Evolutionary conservation across 2,113 vertebrate genomes (phyloP).

Genomic region (Barbus barbus): DNA sequence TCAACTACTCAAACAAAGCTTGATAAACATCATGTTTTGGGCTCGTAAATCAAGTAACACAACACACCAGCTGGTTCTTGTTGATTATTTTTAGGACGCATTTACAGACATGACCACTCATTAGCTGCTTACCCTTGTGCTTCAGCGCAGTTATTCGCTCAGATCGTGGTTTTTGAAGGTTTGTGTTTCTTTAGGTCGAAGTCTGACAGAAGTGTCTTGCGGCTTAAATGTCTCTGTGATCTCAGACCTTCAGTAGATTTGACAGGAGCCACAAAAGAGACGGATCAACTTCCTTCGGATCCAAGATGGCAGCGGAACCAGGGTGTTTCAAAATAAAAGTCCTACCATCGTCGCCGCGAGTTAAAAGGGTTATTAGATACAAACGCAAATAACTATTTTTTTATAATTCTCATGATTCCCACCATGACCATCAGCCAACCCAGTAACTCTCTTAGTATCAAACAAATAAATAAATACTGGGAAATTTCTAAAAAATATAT

Average conservation of each 20-base stretch:
- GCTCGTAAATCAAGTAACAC: background rate
- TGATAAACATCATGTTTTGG: background rate
- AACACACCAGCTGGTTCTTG: background rate
- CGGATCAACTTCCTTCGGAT: background rate
- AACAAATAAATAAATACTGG: no score
- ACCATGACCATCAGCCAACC: no score
- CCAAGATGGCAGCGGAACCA: constrained; percentile 16
- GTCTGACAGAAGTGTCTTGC: background rate
- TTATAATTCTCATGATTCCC: background rate
- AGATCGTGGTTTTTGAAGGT: background rate
- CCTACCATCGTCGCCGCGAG: background rate
- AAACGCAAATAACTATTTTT: background rate
- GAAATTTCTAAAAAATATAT: no score
- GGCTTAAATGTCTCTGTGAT: constrained; percentile 13
- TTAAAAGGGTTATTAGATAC: background rate
- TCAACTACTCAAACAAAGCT: background rate
- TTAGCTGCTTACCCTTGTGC: constrained; percentile 13
- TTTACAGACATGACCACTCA: background rate
- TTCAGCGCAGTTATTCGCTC: background rate
- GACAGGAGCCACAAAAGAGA: constrained; percentile 18
- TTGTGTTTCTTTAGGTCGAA: background rate
- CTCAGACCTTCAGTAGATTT: constrained; percentile 2
- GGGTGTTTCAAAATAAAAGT: constrained; percentile 36
- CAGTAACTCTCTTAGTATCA: background rate
- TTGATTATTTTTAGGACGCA: background rate